Evolutionary conservation across 2,113 vertebrate genomes (phyloP), one percentile per base, ranked within the genome.

Genomic region (Elephas maximus): DNA sequence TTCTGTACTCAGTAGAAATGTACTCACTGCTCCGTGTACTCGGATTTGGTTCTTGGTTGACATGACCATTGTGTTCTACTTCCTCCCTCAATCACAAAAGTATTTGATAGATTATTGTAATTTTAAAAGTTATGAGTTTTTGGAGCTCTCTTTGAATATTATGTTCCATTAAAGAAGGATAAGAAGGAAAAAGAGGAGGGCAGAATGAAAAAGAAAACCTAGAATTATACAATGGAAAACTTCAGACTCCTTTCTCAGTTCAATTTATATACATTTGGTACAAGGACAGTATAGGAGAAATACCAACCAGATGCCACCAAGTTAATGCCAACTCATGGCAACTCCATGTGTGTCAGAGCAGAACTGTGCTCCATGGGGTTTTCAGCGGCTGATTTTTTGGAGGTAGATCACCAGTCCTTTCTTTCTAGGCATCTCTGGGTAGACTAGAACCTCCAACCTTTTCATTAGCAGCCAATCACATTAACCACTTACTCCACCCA

Each of bases 111-210:
- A 33, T 33, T n/a, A 8, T 53, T 80, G 1, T 94, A 48, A 82
- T 48, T 92, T 86, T 26, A 67, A 62, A 87, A 91, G n/a, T 71
- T 95, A 37, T 21, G 21, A 51, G 37, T 48, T 90, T 92, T 85
- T 74, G 33, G 28, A 63, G 15, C 33, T 79, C 37, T 20, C n/a
- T 94, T 48, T 94, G 44, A 91, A 86, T 57, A 51, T 44, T 5
- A 60, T 37, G 8, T 93, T 93, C 88, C 63, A 60, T 37, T 91
- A 80, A 20, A 76, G 62, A 79, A 86, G 21, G 76, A 48, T 53
- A 86, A 82, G 2, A 26, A 53, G 8, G 45, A 69, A 17, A 76
- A 79, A 28, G 17, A 51, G 44, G 44, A 53, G 5, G 77, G 77
- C n/a, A 63, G 8, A 30, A 20, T 48, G 26, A 14, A 83, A 21